Percentiles rank a stretch among this genome's conserved stretches.
Conservation (phyloP, 1,140 invertebrate genomes). For the Brachionus paranguensis region DNA sequence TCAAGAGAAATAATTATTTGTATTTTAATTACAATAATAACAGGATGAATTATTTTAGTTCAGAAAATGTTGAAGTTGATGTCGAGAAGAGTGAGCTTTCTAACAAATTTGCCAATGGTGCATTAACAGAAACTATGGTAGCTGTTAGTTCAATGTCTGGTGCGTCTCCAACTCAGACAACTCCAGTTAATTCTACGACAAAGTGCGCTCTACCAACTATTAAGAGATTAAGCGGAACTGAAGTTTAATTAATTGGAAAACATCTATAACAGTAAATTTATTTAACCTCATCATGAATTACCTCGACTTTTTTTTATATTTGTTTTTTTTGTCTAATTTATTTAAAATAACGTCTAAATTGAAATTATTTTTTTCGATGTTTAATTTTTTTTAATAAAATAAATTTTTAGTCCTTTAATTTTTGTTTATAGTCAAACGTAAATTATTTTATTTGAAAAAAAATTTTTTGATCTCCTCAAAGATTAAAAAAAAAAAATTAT, state of each 20-base stretch:
- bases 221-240: constrained; percentile 39
- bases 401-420: not conserved
- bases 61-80: not conserved
- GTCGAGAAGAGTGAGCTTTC: not conserved
- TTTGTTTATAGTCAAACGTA: too few relatives aligned
- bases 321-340: not conserved
- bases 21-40: constrained; percentile 39
- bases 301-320: not conserved
- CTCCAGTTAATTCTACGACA: not conserved
- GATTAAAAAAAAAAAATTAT: too few relatives aligned
- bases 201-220: not conserved
- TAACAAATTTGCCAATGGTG: not conserved
- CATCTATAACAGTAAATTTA: constrained; percentile 28
- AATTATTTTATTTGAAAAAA: too few relatives aligned
- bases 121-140: not conserved
- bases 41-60: constrained; percentile 25
- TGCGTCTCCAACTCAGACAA: not conserved
- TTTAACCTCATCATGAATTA: not conserved
- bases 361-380: not conserved
- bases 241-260: constrained; percentile 4
- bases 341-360: not conserved
- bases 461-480: too few relatives aligned
- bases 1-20: constrained; percentile 37
- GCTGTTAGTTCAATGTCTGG: not conserved
- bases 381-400: not conserved